Evolutionary conservation across 2,113 vertebrate genomes (phyloP), one percentile per base, ranked within the genome.

Genomic region (Lepidothrix coronata): DNA sequence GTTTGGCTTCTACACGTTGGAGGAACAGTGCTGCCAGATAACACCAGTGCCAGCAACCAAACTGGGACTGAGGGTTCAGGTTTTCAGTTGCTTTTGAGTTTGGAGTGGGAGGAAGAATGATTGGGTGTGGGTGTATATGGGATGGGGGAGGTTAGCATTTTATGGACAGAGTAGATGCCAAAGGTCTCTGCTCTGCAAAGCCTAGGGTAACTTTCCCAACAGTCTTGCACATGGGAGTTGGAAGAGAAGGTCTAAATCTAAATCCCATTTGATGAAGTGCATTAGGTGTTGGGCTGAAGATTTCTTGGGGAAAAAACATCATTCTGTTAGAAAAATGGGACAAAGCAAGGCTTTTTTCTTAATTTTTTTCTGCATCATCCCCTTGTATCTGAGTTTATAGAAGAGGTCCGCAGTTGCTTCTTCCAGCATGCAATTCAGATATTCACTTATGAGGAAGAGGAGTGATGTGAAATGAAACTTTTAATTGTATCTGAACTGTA

Each of bases 221-320:
- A 41, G 8, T 49, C 70, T 27, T 63, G 12, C 2, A 7, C 4
- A 1, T 33, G 8, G 12, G 19, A 52, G 19, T 86, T 85, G 7
- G n/a, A 12, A 61, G 49, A 74, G 14, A 52, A n/a, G 11, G 0
- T 37, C 49, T 52, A 27, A 52, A 28, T 43, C 48, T 46, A 61
- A 52, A 84, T 82, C 20, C 15, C 16, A 2, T 35, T 52, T 52
- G 15, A 21, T 46, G 19, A 35, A 33, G 15, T 20, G 11, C 19
- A 78, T 77, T n/a, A 66, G 17, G 22, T 76, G 28, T 39, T 49
- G 6, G 31, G 28, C 54, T 76, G 41, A 82, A 86, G 22, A 17
- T 65, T 77, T 85, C 5, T 51, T 55, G 23, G 10, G 27, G 3
- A 0, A 0, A 14, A 55, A 58, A 59, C 7, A 2, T 4, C 1